Evolutionary conservation across 92 coral and sea anemone genomes (phyloP), one percentile per base, ranked within the genome.

Genomic region (Desmophyllum pertusum): DNA sequence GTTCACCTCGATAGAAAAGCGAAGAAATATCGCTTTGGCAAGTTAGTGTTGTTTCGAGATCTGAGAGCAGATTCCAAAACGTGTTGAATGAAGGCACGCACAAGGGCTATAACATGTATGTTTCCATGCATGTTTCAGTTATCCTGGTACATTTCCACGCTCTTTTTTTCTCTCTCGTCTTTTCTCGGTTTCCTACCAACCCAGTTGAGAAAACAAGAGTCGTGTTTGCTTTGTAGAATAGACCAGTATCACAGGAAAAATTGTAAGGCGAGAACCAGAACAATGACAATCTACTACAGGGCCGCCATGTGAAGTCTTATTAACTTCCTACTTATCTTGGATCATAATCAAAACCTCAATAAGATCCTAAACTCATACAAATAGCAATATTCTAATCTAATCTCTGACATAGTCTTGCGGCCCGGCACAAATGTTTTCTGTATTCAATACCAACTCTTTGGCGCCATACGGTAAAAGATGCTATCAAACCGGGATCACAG

Each of bases 321-420:
- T 71, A 17, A 59, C 79, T 72, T 82, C 86, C 86, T 71, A 71
- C 86, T 71, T 71, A 82, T 82, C 86, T n/a, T 25, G 86, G 78
- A 82, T 73, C 67, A 82, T 82, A 73, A 82, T 82, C 86, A 73
- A 53, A 72, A 57, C 86, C 71, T 79, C 79, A 82, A 82, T 55
- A 82, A 69, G 75, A 68, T 80, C 76, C 76, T 69, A 80, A 82
- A 72, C 86, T 82, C 79, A 82, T 82, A 70, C 86, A 82, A 71
- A 82, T 42, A 72, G 86, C 86, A 82, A 82, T 82, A 82, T 71
- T 59, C 79, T 71, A 71, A 72, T 82, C 86, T 82, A 41, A 82
- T 71, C 78, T 71, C 78, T 55, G 45, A 37, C 78, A 40, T 48
- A 31, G 76, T 69, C 21, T 45, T 29, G 50, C 70, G 79, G 79